Conservation (phyloP, 2,797 vertebrate genomes). For the Chromobotia macracanthus region DNA sequence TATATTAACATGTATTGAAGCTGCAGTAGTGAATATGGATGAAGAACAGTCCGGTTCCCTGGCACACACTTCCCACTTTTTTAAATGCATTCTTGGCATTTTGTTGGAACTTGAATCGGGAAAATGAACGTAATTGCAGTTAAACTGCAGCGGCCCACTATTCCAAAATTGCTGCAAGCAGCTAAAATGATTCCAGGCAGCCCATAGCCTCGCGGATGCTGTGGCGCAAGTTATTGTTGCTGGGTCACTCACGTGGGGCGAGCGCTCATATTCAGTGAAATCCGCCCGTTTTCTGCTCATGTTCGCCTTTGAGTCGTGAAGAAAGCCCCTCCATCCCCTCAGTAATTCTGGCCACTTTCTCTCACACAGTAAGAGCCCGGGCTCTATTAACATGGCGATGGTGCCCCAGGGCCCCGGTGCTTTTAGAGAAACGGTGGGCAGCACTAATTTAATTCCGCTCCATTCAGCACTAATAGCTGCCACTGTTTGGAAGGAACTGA, state of each 20-base stretch:
- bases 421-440: conserved; percentile 47
- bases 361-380: conserved; percentile 38
- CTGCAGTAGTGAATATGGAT: conserved; percentile 18
- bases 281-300: conserved; percentile 7
- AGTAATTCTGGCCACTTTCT: conserved; percentile 35
- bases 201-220: conserved; percentile 26
- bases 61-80: conserved; percentile 21
- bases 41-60: conserved; percentile 30
- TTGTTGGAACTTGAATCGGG: conserved; percentile 54
- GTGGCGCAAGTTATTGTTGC: conserved; percentile 49
- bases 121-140: conserved; percentile 80
- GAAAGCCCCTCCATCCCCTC: conserved; percentile 16
- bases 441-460: conserved; percentile 49
- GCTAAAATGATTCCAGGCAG: conserved; percentile 69
- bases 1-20: conserved; percentile 6
- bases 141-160: conserved; percentile 78
- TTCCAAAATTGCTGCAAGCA: conserved; percentile 71
- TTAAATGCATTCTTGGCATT: conserved; percentile 9
- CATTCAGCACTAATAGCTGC: conserved; percentile 55
- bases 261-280: conserved; percentile 20
- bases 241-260: conserved; percentile 47
- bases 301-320: conserved; percentile 42
- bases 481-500: conserved; percentile 32
- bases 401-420: conserved; percentile 44
- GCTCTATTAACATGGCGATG: conserved; percentile 54